Evolutionary conservation across 2,888 invertebrate genomes (phyloP).

Genomic region (Patella ulyssiponensis): DNA sequence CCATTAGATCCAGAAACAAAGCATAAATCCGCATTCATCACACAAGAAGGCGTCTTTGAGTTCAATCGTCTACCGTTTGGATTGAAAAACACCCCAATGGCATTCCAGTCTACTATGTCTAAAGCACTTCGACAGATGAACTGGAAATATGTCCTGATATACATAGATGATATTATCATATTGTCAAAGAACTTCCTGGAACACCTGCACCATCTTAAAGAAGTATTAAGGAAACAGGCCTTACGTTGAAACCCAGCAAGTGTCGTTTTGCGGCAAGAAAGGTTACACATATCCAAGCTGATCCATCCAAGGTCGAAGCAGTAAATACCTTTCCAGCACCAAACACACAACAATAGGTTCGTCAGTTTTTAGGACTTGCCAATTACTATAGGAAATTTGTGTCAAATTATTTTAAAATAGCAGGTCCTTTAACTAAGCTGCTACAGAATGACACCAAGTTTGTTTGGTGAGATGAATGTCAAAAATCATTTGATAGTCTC

Average conservation of each 20-base stretch:
- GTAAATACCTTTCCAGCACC: constrained; percentile 28
- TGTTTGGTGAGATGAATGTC: constrained; percentile 36
- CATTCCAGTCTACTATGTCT: no score
- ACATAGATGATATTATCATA: constrained; percentile 46
- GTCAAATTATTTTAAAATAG: constrained; percentile 36
- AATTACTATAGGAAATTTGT: constrained; percentile 41
- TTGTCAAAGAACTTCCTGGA: constrained; percentile 35
- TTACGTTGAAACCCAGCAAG: constrained; percentile 39
- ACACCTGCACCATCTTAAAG: constrained; percentile 35
- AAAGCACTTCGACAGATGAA: no score
- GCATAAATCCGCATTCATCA: no score
- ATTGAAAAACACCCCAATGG: no score
- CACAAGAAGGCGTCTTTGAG: no score
- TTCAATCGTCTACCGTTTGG: no score
- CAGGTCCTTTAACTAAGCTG: constrained; percentile 35
- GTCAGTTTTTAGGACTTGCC: constrained; percentile 36
- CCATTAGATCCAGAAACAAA: no score
- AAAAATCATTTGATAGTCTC: constrained; percentile 33
- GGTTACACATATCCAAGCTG: constrained; percentile 37
- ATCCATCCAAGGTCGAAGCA: constrained; percentile 31
- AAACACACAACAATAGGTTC: constrained; percentile 31
- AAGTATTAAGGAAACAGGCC: constrained; percentile 37
- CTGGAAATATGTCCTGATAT: no score
- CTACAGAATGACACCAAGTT: constrained; percentile 35
- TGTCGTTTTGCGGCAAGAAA: constrained; percentile 40